Base-by-base conservation (phyloP, 2,797 vertebrate species). In the Emys orbicularis region DNA sequence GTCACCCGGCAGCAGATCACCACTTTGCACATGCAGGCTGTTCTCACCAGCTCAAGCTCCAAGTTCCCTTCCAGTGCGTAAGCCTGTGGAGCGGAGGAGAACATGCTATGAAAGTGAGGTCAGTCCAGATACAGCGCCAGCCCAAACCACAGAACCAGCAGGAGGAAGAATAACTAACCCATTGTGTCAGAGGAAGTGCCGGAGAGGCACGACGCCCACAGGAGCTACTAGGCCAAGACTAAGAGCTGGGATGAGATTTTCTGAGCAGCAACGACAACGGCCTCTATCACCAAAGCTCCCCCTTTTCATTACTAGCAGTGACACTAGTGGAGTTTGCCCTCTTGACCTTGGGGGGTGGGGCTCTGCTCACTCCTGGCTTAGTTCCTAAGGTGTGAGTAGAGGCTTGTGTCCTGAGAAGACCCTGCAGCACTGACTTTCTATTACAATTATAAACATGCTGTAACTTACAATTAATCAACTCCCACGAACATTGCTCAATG, bases 1-100 rank as follows among this genome's bases (percentile, higher is more conserved):
- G 99, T 99, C 95, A 99, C 99, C 87, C 99, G 98, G 98, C 99
- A 99, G 98, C 99, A 99, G 96, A 99, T 99, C 84, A 99, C 99
- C 0, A 98, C 98, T 97, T 99, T 98, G 97, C 99, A 99, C 99
- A 99, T 98, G 81, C 99, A 99, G 0, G 99, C 99, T 0, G 98
- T 98, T 95, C 98, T 95, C 93, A 99, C 97, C 81, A 99, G 98
- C 97, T 99, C 99, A 97, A 99, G 23, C 92, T 99, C 98, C 98
- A 99, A 41, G 87, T 97, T 97, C 92, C 98, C 98, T 97, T 99
- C 98, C 93, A 99, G 97, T 0, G 98, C 99, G 0, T 98, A 98
- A 6, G 99, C 99, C 99, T 99, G 96, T 16, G 74, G 87, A 91
- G 65, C 52, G 61, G 34, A 11, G 52, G 47, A 15, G 19, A 21